Conservation (phyloP, 2,113 vertebrate genomes). For the Apistogramma diplotaenia region DNA sequence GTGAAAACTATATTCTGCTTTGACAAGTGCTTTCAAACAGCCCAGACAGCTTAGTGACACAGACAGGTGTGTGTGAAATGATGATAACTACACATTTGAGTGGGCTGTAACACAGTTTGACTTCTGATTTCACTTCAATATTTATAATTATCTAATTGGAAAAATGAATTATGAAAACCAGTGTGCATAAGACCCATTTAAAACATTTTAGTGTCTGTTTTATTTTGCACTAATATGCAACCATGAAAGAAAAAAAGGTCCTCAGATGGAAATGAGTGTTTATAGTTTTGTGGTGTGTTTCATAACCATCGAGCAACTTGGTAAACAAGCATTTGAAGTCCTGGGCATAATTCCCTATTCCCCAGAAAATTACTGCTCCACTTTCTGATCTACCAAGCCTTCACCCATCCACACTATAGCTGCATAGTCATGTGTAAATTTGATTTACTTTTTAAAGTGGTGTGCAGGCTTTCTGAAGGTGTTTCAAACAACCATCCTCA, state of each 20-base stretch:
- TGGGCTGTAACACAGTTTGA: background rate
- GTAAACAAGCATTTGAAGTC: background rate
- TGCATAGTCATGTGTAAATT: background rate
- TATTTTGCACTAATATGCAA: background rate
- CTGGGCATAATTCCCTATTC: background rate
- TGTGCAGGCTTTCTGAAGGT: background rate
- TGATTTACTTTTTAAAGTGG: too few species aligned
- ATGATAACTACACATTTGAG: background rate
- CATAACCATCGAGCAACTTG: background rate
- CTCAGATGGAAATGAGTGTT: background rate
- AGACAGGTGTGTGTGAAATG: background rate
- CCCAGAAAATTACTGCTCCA: background rate
- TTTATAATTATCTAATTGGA: background rate
- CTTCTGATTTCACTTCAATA: background rate
- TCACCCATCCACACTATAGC: background rate
- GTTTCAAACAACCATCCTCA: background rate
- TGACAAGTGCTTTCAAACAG: background rate
- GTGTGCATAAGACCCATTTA: background rate
- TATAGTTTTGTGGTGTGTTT: background rate
- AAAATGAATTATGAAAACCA: background rate
- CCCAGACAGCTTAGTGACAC: background rate
- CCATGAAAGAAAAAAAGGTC: background rate
- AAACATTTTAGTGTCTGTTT: background rate
- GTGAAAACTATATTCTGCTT: constrained; percentile 16
- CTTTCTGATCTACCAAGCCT: background rate